Conservation (phyloP, 1,140 invertebrate species). For the Bombus sibiricus region DNA sequence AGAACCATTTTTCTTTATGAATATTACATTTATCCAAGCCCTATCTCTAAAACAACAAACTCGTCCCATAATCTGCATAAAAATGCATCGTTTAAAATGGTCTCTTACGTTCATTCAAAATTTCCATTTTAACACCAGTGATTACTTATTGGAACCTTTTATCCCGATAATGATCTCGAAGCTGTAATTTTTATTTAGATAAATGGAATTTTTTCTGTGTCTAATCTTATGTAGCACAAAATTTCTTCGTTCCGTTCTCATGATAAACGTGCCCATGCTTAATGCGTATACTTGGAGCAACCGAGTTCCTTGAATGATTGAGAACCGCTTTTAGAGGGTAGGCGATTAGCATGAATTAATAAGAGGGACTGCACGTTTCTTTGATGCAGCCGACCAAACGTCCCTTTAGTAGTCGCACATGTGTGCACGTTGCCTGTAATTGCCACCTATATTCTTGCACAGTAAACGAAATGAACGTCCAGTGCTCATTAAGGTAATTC, state of each 20-base stretch:
- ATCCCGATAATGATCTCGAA: neutral
- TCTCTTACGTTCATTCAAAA: neutral
- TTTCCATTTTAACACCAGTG: neutral
- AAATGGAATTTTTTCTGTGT: neutral
- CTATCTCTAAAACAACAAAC: neutral
- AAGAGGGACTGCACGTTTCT: conserved; percentile 47
- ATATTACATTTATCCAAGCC: neutral
- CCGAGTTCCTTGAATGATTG: conserved; percentile 4
- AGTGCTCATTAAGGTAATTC: conserved; percentile 27
- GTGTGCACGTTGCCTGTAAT: conserved; percentile 17
- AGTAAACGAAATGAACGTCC: conserved; percentile 10
- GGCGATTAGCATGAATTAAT: conserved; percentile 61
- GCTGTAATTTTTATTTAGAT: neutral
- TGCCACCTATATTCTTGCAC: conserved; percentile 22
- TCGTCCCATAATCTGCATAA: neutral
- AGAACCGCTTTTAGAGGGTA: conserved; percentile 47
- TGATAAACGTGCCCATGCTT: neutral
- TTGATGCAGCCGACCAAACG: conserved; percentile 61
- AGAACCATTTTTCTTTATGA: neutral
- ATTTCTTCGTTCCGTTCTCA: neutral
- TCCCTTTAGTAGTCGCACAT: conserved; percentile 22
- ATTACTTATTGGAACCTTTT: too few relatives aligned
- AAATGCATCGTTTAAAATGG: neutral
- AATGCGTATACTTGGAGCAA: neutral
- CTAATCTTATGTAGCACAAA: neutral